Evolutionary conservation across 2,113 vertebrate genomes (phyloP).

Genomic region (Sarotherodon lohbergeri): DNA sequence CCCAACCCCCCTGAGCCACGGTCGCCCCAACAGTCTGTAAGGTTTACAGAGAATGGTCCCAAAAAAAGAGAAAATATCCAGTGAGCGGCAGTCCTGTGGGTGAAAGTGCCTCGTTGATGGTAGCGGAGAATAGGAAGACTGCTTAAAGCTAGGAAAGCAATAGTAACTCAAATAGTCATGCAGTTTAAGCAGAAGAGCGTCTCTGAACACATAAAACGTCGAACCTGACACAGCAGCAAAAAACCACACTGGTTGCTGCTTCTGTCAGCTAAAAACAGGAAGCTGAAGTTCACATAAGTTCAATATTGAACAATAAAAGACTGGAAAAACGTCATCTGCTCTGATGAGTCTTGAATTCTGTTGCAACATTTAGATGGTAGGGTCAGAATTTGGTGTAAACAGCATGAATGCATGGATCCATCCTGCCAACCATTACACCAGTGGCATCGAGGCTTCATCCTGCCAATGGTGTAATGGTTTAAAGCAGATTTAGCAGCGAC

Average conservation of each 20-base stretch:
- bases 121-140: background rate
- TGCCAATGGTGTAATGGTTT: background rate
- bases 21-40: background rate
- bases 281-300: background rate
- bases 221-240: background rate
- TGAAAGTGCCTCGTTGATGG: background rate
- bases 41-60: background rate
- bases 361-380: background rate
- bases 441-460: background rate
- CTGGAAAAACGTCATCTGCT: background rate
- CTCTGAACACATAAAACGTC: background rate
- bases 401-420: background rate
- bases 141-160: background rate
- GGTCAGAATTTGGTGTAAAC: background rate
- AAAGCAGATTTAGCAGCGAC: background rate
- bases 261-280: background rate
- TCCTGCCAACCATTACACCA: background rate
- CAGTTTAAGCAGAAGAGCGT: background rate
- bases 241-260: background rate
- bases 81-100: background rate
- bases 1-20: too few relatives aligned
- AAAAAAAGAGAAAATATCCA: background rate
- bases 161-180: background rate
- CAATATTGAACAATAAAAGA: background rate
- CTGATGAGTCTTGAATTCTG: background rate